Percentiles rank a stretch among this genome's conserved stretches.
Conservation (phyloP, 2,888 invertebrate species). For the Saturnia japonica region DNA sequence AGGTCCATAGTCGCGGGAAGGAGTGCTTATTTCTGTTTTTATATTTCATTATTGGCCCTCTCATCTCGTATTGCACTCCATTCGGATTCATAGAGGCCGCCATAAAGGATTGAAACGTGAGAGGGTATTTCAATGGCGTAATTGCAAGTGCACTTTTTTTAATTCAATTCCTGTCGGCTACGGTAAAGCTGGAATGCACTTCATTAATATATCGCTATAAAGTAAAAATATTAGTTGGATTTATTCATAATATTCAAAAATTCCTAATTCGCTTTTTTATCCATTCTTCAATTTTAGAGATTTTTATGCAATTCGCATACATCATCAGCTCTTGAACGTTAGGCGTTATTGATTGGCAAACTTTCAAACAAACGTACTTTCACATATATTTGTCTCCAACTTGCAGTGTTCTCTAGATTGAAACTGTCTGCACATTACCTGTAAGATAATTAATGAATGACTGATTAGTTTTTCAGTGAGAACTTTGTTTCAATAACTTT, state of each 20-base stretch:
- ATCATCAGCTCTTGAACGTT: too few relatives aligned
- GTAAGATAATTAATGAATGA: not conserved
- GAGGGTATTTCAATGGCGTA: slow-evolving; percentile 79
- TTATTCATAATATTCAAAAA: not conserved
- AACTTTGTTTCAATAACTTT: too few relatives aligned
- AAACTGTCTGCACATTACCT: not conserved
- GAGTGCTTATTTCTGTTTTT: slow-evolving; percentile 78
- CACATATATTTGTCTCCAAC: too few relatives aligned
- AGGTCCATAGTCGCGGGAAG: slow-evolving; percentile 63
- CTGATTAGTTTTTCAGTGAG: too few relatives aligned
- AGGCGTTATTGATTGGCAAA: too few relatives aligned
- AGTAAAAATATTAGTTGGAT: slow-evolving; percentile 32
- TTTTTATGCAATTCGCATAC: too few relatives aligned
- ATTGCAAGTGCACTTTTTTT: slow-evolving; percentile 79
- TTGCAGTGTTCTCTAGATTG: too few relatives aligned
- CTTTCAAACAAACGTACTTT: not conserved
- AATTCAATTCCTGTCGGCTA: slow-evolving; percentile 78
- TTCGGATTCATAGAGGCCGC: slow-evolving; percentile 74
- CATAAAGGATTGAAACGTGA: slow-evolving; percentile 81
- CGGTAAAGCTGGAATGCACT: slow-evolving; percentile 75
- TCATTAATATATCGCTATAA: slow-evolving; percentile 77
- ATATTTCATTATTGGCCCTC: slow-evolving; percentile 81
- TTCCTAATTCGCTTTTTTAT: too few relatives aligned
- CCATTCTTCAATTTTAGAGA: too few relatives aligned
- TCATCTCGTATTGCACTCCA: slow-evolving; percentile 79